Conservation (phyloP, 2,113 vertebrate genomes). For the Onychostruthus taczanowskii region DNA sequence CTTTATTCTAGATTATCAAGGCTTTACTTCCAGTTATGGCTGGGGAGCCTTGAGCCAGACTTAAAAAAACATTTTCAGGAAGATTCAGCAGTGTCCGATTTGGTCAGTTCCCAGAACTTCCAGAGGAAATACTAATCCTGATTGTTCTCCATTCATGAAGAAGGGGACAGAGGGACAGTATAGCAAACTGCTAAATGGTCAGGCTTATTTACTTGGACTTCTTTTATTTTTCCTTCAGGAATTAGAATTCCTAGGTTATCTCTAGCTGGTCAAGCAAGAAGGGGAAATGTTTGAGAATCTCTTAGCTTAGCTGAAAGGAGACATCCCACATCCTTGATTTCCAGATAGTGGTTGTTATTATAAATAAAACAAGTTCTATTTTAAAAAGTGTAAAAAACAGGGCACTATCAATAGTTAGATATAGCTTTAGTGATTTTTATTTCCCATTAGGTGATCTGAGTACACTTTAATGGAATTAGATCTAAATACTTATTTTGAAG, state of each 20-base stretch:
- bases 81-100: neutral
- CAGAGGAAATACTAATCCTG: neutral
- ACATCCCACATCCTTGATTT: neutral
- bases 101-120: neutral
- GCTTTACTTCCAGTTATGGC: neutral
- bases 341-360: neutral
- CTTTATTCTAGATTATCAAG: neutral
- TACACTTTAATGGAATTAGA: neutral
- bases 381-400: neutral
- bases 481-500: neutral
- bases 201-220: neutral
- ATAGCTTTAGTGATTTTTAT: neutral
- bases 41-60: neutral
- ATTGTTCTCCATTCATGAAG: neutral
- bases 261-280: neutral
- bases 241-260: neutral
- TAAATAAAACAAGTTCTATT: neutral
- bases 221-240: neutral
- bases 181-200: neutral
- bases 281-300: neutral
- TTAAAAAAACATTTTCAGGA: neutral
- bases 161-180: neutral
- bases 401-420: neutral
- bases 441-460: neutral
- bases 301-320: neutral